These are phyloP conservation scores for Calycopis cecrops DNA, from an alignment of 1,140 invertebrate genomes.

Conservation along the genomic window DNA sequence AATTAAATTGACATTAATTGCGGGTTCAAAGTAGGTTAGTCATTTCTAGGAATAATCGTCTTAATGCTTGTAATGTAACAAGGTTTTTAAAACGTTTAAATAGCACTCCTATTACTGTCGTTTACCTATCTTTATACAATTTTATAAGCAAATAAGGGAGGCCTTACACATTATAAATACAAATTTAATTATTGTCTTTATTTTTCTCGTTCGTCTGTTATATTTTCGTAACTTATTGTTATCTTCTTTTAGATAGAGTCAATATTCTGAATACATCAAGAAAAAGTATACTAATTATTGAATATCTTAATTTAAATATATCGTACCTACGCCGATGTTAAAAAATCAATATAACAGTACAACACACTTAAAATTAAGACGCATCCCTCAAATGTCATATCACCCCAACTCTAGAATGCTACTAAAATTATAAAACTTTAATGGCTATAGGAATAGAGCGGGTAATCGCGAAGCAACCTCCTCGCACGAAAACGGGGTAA, in stretches of 20 bases:
- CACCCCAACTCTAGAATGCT: slow-evolving; percentile 27
- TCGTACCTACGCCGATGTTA: slow-evolving; percentile 26
- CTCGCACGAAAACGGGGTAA: slow-evolving; percentile 21
- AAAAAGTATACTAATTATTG: too few relatives aligned
- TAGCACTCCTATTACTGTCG: not conserved
- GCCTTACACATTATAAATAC: too few relatives aligned
- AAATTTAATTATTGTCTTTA: too few relatives aligned
- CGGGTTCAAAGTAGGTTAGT: slow-evolving; percentile 54
- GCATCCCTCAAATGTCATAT: slow-evolving; percentile 67
- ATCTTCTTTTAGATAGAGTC: too few relatives aligned
- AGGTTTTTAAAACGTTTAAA: slow-evolving; percentile 22
- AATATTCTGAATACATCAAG: too few relatives aligned
- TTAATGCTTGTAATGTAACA: slow-evolving; percentile 34
- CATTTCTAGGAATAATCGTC: slow-evolving; percentile 64
- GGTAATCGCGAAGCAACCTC: slow-evolving; percentile 16
- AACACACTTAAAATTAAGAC: slow-evolving; percentile 65
- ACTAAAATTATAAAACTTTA: not conserved
- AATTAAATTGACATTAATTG: slow-evolving; percentile 71
- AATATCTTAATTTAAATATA: too few relatives aligned
- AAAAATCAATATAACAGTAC: slow-evolving; percentile 66
- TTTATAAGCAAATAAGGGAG: too few relatives aligned
- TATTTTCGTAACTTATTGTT: too few relatives aligned
- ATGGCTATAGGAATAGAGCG: slow-evolving; percentile 14
- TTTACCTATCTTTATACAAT: not conserved
- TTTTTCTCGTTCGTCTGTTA: too few relatives aligned